Conservation (phyloP, 2,888 invertebrate species). For the Selenia dentaria region DNA sequence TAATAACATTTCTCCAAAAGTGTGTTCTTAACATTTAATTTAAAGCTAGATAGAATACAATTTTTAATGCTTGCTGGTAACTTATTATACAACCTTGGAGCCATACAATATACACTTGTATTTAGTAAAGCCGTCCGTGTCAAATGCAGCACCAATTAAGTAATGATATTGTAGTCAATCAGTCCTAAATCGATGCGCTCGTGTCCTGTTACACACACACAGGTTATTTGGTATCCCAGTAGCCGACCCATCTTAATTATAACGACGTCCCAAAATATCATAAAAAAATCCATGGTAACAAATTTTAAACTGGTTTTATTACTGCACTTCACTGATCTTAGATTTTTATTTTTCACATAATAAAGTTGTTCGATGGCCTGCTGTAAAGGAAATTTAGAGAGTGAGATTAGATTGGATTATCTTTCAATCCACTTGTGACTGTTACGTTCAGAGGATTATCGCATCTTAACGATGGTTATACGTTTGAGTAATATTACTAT, state of each 20-base stretch:
- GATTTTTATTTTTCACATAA: conserved; percentile 39
- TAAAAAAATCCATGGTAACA: conserved; percentile 47
- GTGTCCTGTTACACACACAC: conserved; percentile 56
- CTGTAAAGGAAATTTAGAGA: conserved; percentile 10
- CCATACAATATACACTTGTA: no score
- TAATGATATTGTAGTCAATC: conserved; percentile 42
- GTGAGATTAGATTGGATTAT: conserved; percentile 27
- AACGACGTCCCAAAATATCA: conserved; percentile 44
- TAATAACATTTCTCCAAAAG: no score
- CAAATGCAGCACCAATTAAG: conserved; percentile 33
- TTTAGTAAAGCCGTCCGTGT: no score
- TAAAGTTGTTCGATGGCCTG: conserved; percentile 22
- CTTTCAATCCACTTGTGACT: conserved; percentile 10
- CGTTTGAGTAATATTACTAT: background rate
- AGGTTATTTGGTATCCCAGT: conserved; percentile 54
- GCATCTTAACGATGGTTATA: conserved; percentile 1
- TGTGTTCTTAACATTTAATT: no score
- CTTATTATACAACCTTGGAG: no score
- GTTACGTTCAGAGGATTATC: conserved; percentile 9
- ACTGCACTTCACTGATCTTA: conserved; percentile 32
- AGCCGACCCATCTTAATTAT: conserved; percentile 51
- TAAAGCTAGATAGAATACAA: no score
- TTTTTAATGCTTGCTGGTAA: no score
- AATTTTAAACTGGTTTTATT: conserved; percentile 40
- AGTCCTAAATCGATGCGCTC: conserved; percentile 30